These are phyloP conservation scores for Drosophila koepferae DNA, from an alignment of 2,888 invertebrate species.

Conservation along the genomic window DNA sequence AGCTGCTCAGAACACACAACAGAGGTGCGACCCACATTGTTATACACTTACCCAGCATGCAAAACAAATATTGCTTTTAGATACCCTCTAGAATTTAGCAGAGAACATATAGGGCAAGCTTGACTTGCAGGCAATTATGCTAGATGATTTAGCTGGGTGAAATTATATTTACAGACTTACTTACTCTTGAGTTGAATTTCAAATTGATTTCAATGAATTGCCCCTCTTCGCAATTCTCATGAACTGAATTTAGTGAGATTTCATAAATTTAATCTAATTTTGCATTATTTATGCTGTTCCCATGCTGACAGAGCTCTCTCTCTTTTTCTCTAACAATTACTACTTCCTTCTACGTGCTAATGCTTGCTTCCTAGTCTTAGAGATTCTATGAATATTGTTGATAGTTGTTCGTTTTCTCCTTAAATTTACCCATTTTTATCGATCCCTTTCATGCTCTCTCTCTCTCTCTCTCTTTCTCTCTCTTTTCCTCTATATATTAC, in stretches of 20 bases:
- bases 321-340: not conserved
- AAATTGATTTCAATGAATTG: not conserved
- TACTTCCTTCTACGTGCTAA: too few relatives aligned
- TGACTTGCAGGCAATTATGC: too few relatives aligned
- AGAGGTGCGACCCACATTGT: constrained; percentile 81
- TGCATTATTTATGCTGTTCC: not conserved
- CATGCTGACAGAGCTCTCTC: not conserved
- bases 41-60: not conserved
- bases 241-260: not conserved
- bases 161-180: not conserved
- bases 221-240: not conserved
- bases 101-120: not conserved
- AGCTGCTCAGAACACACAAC: constrained; percentile 88
- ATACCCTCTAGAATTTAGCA: not conserved
- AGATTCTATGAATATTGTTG: too few relatives aligned
- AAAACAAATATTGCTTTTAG: constrained; percentile 15
- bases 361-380: too few relatives aligned
- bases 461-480: not conserved
- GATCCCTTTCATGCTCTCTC: too few relatives aligned
- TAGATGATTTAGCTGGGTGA: not conserved
- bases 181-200: not conserved
- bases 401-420: too few relatives aligned
- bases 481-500: not conserved
- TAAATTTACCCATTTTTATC: too few relatives aligned
- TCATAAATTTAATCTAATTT: too few relatives aligned